Evolutionary conservation across 2,888 invertebrate genomes (phyloP), one percentile per base, ranked within the genome.

Genomic region (Chaetogeoica ovagalla): DNA sequence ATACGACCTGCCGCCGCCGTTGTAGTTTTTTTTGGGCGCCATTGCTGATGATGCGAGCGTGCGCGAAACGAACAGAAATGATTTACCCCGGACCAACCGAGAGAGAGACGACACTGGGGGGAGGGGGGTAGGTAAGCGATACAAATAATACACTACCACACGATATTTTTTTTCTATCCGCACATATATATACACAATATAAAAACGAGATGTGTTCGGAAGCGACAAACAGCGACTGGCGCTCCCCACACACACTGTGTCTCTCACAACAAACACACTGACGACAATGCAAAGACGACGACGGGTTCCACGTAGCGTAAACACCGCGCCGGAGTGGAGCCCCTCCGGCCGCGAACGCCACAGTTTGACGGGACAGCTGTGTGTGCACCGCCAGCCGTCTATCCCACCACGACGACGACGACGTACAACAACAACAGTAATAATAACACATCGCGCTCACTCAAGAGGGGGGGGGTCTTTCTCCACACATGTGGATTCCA

Each of bases 11-110:
- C 79, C 23, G 52, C 63, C 39, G 59, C 65, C 60, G 55, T 71
- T 39, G 21, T 77, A 21, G 21, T 77, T 17, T 21, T 71, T 79
- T 43, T 79, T 79, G 17, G 62, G 69, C 21, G 79, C 79, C 79
- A 79, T 79, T 52, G 60, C 30, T 3, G 39, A 7, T 4, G 3
- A 15, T 19, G 21, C 37, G 37, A 6, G 9, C 19, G 6, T 11
- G 52, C 0, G 11, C 9, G 9, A 17, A 70, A 48, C 48, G 48
- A 48, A 48, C 15, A 48, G 30, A 30, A 30, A 30, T n/a, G n/a
- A n/a, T n/a, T n/a, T n/a, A n/a, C n/a, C n/a, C n/a, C 43, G 43
- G 9, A 43, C 43, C 43, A 7, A 43, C 43, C 43, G 43, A 4
- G 30, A 30, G 30, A 30, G 43, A 43, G n/a, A n/a, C n/a, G n/a